Evolutionary conservation across 2,888 invertebrate species (phyloP), one percentile per base, ranked within the genome.

Genomic region (Drosophila subquinaria): DNA sequence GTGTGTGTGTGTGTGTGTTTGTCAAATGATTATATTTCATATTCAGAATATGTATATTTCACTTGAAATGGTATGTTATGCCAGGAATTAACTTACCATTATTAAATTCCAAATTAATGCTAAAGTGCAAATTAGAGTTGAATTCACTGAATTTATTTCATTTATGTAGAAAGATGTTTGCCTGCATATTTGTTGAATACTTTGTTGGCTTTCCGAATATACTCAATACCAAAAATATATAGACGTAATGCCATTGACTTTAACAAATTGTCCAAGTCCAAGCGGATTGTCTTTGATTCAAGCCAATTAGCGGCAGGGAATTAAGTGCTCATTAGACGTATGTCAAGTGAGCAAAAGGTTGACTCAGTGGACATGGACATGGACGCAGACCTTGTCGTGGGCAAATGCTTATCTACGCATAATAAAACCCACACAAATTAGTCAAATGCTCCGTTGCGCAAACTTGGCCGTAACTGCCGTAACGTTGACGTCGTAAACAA

Each of bases 351-450:
- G 43, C 43, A 33, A 48, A 52, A 55, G 20, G 36, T 47, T 27
- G 50, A 52, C 36, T 10, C 33, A 43, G 15, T 17, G 17, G 42
- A 42, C 17, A 11, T 11, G 17, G 20, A 20, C 23, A 20, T 53
- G 45, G 62, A 48, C 23, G 43, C 53, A 53, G 47, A n/a, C 1
- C n/a, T 38, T 43, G 23, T 23, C 13, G 60, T 33, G 15, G 65
- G 35, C 60, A 45, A 45, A 45, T 55, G 76, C 73, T 66, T 61
- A 67, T 57, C 68, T 73, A 69, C 73, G 86, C 87, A 75, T 81
- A 83, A 83, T 83, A 86, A 81, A 83, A 78, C 53, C 60, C 68
- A 69, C 68, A 75, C 77, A 82, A 86, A 82, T 88, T 82, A 88
- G 88, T 74, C 73, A 60, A 69, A 72, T 69, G 73, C 65, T 62